phyloP scores from a whole-genome alignment of 2,113 vertebrate genomes.

The Dipodomys stephensi region DNA sequence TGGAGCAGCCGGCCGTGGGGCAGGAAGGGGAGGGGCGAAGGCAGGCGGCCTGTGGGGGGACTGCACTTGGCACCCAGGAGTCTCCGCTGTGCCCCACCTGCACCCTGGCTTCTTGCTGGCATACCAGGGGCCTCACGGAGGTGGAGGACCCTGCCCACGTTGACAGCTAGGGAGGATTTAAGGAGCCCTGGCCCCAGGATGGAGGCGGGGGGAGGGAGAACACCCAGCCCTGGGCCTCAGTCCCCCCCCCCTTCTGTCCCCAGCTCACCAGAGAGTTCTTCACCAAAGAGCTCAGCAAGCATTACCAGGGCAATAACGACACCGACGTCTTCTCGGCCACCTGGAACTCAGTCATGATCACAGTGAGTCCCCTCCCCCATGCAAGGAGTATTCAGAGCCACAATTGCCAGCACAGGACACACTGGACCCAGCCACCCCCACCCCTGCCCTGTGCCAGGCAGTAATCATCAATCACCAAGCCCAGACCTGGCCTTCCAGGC shows the following conservation, averaged over 20 bases:
- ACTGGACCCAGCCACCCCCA: not conserved
- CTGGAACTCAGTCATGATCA: conserved; percentile 97
- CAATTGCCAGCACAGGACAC: rapidly evolving
- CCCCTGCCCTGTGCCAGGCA: not conserved
- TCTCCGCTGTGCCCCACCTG: not conserved
- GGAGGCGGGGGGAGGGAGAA: rapidly evolving
- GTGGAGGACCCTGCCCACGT: not conserved
- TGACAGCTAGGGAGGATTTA: not conserved
- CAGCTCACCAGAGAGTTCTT: conserved; percentile 96
- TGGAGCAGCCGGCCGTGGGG: no score
- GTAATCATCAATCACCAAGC: rapidly evolving
- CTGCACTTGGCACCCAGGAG: not conserved
- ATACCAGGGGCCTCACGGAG: not conserved
- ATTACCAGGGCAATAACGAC: conserved; percentile 93
- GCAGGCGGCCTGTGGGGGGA: not conserved
- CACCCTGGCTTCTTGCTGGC: not conserved
- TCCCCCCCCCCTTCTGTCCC: not conserved
- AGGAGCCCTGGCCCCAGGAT: not conserved
- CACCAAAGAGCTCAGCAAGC: conserved; percentile 92
- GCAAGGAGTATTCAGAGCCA: not conserved
- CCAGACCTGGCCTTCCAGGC: not conserved
- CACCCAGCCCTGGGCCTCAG: not conserved
- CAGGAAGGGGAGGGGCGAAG: not conserved
- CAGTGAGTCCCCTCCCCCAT: conserved; percentile 86
- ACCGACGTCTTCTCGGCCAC: conserved; percentile 92